Percentiles rank a stretch among this genome's conserved stretches.
These are phyloP conservation scores for Xiphophorus maculatus DNA, from an alignment of 2,113 vertebrate genomes.

Conservation along the genomic window DNA sequence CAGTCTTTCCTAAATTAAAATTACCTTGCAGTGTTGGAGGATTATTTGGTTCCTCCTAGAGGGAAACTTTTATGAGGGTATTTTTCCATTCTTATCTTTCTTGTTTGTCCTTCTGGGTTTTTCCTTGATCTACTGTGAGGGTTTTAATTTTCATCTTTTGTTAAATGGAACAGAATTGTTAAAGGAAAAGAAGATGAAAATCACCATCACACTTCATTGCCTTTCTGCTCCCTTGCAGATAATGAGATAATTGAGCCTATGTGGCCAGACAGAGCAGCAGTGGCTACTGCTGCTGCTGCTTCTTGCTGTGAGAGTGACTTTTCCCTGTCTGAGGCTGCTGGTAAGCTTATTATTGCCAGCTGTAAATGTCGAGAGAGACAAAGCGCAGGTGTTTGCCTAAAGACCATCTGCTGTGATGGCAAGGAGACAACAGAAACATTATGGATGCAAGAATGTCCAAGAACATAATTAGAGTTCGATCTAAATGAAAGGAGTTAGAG, in stretches of 20 bases:
- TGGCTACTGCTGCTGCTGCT: not conserved
- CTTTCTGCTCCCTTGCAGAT: not conserved
- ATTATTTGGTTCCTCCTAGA: not conserved
- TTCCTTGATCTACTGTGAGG: no score
- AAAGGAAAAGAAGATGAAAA: not conserved
- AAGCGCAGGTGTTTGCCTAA: conserved; percentile 43
- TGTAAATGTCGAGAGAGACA: conserved; percentile 23
- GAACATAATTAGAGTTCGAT: conserved; percentile 42
- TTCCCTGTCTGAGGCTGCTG: not conserved
- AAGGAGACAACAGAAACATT: conserved; percentile 16
- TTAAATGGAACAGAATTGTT: not conserved
- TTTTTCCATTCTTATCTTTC: not conserved
- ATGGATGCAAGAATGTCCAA: conserved; percentile 18
- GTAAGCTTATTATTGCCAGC: conserved; percentile 25
- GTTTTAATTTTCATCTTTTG: not conserved
- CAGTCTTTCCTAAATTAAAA: not conserved
- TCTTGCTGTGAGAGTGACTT: not conserved
- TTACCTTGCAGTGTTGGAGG: not conserved
- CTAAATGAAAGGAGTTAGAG: conserved; percentile 14
- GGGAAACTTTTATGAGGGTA: not conserved
- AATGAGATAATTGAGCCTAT: not conserved
- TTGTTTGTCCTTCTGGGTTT: no score
- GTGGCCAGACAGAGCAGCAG: not conserved
- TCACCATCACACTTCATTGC: no score
- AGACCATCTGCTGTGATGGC: conserved; percentile 40